Percentiles rank a stretch among this genome's conserved stretches.
These are phyloP conservation scores for Eudyptes chrysolophus DNA, from an alignment of 2,113 vertebrate species.

Conservation along the genomic window DNA sequence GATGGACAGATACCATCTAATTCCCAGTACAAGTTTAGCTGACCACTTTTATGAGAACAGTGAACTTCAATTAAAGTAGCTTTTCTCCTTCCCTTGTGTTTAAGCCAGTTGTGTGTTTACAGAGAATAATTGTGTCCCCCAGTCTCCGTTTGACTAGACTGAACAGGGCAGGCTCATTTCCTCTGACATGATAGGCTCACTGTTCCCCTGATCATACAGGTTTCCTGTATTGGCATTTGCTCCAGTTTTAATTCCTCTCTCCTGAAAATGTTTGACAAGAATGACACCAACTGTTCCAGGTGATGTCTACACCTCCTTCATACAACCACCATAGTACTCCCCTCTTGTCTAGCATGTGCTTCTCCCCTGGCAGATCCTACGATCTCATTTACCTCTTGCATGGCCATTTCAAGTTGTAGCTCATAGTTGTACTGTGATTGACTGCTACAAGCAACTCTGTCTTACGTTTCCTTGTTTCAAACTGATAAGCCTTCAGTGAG, in stretches of 20 bases:
- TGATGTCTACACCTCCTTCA: not conserved
- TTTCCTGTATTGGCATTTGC: not conserved
- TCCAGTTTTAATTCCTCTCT: not conserved
- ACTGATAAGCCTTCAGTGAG: not conserved
- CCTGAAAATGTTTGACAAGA: not conserved
- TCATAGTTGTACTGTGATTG: not conserved
- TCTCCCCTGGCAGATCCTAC: not conserved
- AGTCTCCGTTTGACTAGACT: not conserved
- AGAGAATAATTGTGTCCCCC: not conserved
- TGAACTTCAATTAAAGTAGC: not conserved
- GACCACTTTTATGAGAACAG: not conserved
- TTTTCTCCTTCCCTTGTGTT: not conserved
- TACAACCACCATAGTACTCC: not conserved
- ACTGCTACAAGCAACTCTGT: not conserved
- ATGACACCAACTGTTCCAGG: not conserved
- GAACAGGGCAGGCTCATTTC: not conserved
- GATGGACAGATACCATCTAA: not conserved
- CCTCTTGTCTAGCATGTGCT: not conserved
- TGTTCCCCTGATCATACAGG: not conserved
- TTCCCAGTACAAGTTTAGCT: not conserved
- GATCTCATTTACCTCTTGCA: not conserved
- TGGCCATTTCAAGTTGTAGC: not conserved
- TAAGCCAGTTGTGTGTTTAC: not conserved
- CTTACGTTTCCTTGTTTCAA: not conserved
- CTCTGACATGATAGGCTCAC: not conserved